These are phyloP conservation scores for Montipora efflorescens DNA, from an alignment of 64 coral and sea anemone species.

Conservation along the genomic window DNA sequence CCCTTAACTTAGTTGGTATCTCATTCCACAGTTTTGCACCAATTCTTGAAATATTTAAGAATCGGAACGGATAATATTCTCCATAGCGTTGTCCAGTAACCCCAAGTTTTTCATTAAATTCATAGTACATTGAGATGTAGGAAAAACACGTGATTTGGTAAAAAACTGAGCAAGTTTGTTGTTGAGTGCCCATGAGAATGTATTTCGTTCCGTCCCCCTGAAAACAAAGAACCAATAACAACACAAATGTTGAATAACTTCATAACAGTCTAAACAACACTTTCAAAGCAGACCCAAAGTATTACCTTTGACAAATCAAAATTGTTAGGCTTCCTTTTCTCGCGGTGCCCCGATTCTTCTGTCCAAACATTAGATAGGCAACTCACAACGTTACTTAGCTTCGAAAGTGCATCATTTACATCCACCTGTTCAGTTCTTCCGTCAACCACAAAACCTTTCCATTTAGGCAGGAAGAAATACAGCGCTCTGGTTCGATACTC, in stretches of 20 bases:
- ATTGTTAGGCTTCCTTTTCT: neutral
- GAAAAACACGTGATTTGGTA: no score
- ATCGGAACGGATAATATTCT: no score
- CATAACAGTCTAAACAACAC: neutral
- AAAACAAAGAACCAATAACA: no score
- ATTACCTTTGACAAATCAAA: neutral
- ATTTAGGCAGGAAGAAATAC: conserved; percentile 42
- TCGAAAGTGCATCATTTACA: conserved; percentile 22
- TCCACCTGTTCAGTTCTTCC: neutral
- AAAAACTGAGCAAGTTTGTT: no score
- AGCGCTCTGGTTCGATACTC: conserved; percentile 26
- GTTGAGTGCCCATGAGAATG: no score
- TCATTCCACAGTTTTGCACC: no score
- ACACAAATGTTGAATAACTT: neutral
- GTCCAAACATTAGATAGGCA: conserved; percentile 40
- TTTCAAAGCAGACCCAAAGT: neutral
- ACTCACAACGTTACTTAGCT: neutral
- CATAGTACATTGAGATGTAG: no score
- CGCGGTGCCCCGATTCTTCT: neutral
- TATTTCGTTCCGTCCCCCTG: no score
- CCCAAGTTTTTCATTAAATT: no score
- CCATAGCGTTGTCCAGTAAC: no score
- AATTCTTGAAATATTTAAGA: no score
- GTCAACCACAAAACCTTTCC: conserved; percentile 55
- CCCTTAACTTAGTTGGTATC: no score